Base-by-base conservation (phyloP, 2,113 vertebrate species). In the Limanda limanda region DNA sequence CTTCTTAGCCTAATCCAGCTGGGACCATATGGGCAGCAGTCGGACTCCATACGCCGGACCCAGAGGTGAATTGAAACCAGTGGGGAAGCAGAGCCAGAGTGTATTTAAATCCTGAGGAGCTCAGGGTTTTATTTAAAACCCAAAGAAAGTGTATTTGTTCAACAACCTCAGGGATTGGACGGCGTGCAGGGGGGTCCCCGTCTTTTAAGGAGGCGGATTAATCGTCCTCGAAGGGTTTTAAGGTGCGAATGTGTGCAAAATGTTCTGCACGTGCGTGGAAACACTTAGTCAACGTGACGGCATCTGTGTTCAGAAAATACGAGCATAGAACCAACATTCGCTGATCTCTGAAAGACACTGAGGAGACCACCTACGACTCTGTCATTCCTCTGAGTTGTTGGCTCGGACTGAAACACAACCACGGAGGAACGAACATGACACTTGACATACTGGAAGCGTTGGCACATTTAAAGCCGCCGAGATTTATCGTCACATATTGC, bases 21-120 rank as follows among this genome's bases (percentile, higher is more conserved):
- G 87, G 90, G 79, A 90, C 88, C 91, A 91, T 93, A 92, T 92
- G 92, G 92, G 88, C 87, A 78, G 81, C 88, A 76, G 91, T 87
- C 85, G 60, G 76, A 66, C 77, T 83, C 51, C 67, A 18, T 85
- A 61, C 69, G 9, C 72, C 7, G 76, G 83, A 85, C 78, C 81
- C 82, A 89, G 86, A 88, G 88, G 87, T 83, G 75, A 64, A 78
- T 67, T 86, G 69, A 88, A 54, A 80, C 55, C 75, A 37, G 71
- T 24, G 62, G 81, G 86, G 76, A 81, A 75, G 76, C 75, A 59
- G 70, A 76, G 72, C 37, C 69, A 70, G 76, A 78, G 74, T 87
- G 63, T 84, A 83, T 89, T 90, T 88, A 89, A 89, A 86, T 83
- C 64, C 72, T 75, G 56, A 75, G 59, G 40, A 74, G 81, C 82